Evolutionary conservation across 2,888 invertebrate genomes (phyloP).

Genomic region (Aspidapion aeneum): DNA sequence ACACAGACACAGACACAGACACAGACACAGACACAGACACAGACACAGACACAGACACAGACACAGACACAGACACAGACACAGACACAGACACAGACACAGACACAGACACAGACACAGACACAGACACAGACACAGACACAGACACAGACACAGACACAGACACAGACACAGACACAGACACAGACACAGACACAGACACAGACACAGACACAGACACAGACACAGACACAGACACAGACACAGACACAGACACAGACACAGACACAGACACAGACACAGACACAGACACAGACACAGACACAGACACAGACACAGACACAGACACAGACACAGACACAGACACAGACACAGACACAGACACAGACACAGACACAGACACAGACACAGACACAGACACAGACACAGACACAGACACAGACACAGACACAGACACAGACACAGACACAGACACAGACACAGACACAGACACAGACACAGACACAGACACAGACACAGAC

Average conservation of each 20-base stretch:
- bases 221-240: background rate
- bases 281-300: background rate
- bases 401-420: background rate
- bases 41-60: background rate
- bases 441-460: background rate
- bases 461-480: background rate
- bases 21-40: background rate
- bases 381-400: background rate
- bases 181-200: background rate
- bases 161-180: background rate
- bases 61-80: background rate
- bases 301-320: conserved; percentile 1
- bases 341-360: background rate
- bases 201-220: background rate
- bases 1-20: background rate
- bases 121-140: background rate
- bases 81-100: background rate
- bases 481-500: background rate
- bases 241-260: background rate
- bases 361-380: background rate
- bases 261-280: background rate
- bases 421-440: background rate
- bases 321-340: background rate
- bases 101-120: background rate
- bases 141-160: background rate